Conservation (phyloP, 2,797 vertebrate species). For the Prunella strophiata region DNA sequence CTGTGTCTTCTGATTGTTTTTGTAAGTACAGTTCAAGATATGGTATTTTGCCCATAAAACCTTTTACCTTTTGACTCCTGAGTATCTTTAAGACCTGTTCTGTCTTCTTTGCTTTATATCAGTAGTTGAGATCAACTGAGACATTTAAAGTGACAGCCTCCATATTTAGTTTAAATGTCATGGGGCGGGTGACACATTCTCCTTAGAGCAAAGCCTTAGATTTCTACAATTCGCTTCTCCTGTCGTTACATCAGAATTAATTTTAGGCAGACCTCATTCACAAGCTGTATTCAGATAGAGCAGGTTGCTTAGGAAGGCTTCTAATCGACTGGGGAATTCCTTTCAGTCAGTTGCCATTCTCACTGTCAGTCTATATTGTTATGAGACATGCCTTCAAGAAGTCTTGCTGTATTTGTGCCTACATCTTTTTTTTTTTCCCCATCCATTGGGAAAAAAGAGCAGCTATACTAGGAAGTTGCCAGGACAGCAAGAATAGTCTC, state of each 20-base stretch:
- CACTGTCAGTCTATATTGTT: background rate
- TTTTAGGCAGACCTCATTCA: background rate
- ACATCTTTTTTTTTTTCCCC: background rate
- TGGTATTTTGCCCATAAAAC: background rate
- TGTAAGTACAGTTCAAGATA: background rate
- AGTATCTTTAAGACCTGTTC: background rate
- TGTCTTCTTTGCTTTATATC: background rate
- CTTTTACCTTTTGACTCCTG: background rate
- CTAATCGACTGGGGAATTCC: background rate
- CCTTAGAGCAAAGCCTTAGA: background rate
- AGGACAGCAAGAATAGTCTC: background rate
- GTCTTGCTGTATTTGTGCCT: background rate
- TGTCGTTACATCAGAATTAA: background rate
- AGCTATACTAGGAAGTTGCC: background rate
- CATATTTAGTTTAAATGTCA: slow-evolving; percentile 35
- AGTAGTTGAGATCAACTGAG: background rate
- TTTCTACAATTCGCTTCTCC: background rate
- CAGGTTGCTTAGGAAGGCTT: background rate
- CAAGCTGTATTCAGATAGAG: background rate
- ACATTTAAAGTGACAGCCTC: slow-evolving; percentile 14
- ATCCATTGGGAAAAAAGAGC: background rate
- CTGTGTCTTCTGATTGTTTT: background rate
- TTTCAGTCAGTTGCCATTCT: background rate
- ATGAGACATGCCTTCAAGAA: background rate
- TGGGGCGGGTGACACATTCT: background rate